Percentiles rank a stretch among this genome's conserved stretches.
phyloP scores from a whole-genome alignment of 1,140 invertebrate species.

The Hesperophylax magnus region DNA sequence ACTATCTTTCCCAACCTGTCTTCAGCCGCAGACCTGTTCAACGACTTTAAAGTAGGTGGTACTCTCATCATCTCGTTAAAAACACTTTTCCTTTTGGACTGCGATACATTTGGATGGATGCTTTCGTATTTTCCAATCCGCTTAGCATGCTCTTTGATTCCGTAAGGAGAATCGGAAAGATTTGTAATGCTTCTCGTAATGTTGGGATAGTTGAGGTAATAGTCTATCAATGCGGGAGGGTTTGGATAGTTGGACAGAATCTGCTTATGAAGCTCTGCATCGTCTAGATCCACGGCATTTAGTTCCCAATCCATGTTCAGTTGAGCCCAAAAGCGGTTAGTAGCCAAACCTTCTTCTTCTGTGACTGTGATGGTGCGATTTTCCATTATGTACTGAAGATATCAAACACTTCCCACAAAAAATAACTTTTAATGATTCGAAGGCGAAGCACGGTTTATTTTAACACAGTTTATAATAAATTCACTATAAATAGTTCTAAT shows the following conservation, averaged over 20 bases:
- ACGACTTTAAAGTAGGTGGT: neutral
- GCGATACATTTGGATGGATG: neutral
- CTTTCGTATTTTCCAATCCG: neutral
- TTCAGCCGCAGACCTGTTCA: neutral
- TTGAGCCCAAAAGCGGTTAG: conserved; percentile 64
- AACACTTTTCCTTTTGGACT: neutral
- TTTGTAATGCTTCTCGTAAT: conserved; percentile 67
- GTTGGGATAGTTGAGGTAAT: conserved; percentile 65
- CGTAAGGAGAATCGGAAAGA: conserved; percentile 26
- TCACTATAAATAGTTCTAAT: too few species aligned
- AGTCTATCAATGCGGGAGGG: conserved; percentile 37
- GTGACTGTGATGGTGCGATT: too few species aligned
- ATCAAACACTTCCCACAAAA: too few species aligned
- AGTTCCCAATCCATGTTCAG: conserved; percentile 64
- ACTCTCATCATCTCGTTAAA: neutral
- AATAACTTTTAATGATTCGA: too few species aligned
- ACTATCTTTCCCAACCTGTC: too few species aligned
- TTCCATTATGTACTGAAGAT: too few species aligned
- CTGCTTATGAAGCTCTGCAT: conserved; percentile 6
- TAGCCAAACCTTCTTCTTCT: conserved; percentile 63
- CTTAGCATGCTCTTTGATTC: conserved; percentile 9
- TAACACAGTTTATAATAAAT: too few species aligned
- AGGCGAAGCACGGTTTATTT: too few species aligned
- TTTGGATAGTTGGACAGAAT: neutral
- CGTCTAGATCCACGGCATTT: conserved; percentile 62